Base-by-base conservation (phyloP, 2,113 vertebrate genomes). In the Chionis minor region DNA sequence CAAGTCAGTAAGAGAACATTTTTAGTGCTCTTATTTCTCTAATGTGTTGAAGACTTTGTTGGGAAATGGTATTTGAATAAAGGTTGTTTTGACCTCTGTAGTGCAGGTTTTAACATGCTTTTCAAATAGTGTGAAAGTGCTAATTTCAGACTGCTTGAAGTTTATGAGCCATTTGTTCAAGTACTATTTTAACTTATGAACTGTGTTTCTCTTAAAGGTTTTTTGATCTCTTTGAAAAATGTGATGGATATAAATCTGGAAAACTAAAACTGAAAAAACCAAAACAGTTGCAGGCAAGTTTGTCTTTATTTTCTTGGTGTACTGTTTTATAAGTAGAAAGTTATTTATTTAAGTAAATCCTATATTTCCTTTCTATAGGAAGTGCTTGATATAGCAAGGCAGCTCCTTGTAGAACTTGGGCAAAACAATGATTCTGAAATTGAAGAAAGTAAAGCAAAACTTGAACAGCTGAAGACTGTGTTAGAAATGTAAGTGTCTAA, bases 151-250 rank as follows among this genome's bases (percentile, higher is more conserved):
- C 45, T 1, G 4, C 54, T 63, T 82, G 33, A 65, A 27, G 28
- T 80, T 79, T 44, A 42, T 81, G 35, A 81, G 13, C 11, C 11
- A 66, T 4, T n/a, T 79, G 8, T 86, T 92, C 38, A 54, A 42
- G 19, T 72, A 45, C 8, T 54, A 69, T 56, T 80, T 89, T 61
- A 69, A 61, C 13, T 73, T 62, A n/a, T 5, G 66, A 56, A 54
- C 49, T 49, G 2, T 2, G 1, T 1, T 54, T 97, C 38, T 91
- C 56, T 89, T 94, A 66, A 97, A 99, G 99, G 89, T 99, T 99
- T 98, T 99, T 99, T 97, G 99, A 99, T 97, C 98, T 99, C 71
- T 99, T 99, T 97, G 99, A 99, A 98, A 99, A 99, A 96, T 99
- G 98, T 91, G 98, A 98, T 91, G 99, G 99, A 45, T 99, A 98